phyloP scores from a whole-genome alignment of 2,113 vertebrate species.

The Mystacornis crossleyi region DNA sequence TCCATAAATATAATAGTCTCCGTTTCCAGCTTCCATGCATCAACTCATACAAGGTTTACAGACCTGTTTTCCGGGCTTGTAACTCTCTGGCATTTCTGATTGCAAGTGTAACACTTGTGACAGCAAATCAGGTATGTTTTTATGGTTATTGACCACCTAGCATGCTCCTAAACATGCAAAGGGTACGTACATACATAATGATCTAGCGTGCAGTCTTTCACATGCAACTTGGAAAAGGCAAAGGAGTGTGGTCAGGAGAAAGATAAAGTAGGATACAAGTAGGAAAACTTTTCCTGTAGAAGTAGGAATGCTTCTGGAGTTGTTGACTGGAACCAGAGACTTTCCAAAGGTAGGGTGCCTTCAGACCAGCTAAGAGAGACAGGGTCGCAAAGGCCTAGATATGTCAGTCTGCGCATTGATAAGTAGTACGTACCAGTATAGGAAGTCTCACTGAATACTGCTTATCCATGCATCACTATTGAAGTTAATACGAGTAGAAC shows the following conservation, averaged over 20 bases:
- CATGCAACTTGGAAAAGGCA: background rate
- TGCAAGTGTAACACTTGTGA: background rate
- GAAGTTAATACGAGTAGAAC: background rate
- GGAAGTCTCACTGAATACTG: background rate
- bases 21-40: background rate
- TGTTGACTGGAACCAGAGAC: background rate
- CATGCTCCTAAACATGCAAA: background rate
- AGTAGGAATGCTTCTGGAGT: background rate
- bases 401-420: background rate
- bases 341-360: background rate
- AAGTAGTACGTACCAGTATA: background rate
- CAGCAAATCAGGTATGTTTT: background rate
- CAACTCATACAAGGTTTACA: background rate
- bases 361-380: background rate
- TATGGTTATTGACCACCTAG: background rate
- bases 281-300: background rate
- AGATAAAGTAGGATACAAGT: background rate
- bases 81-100: background rate
- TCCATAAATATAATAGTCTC: background rate
- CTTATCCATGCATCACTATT: background rate
- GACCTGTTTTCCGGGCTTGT: background rate
- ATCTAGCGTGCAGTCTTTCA: background rate
- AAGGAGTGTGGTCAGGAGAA: background rate
- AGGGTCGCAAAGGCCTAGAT: background rate
- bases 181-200: too few relatives aligned